These are phyloP conservation scores for Sphenopsis melanotis DNA, from an alignment of 2,797 vertebrate genomes.

Conservation along the genomic window DNA sequence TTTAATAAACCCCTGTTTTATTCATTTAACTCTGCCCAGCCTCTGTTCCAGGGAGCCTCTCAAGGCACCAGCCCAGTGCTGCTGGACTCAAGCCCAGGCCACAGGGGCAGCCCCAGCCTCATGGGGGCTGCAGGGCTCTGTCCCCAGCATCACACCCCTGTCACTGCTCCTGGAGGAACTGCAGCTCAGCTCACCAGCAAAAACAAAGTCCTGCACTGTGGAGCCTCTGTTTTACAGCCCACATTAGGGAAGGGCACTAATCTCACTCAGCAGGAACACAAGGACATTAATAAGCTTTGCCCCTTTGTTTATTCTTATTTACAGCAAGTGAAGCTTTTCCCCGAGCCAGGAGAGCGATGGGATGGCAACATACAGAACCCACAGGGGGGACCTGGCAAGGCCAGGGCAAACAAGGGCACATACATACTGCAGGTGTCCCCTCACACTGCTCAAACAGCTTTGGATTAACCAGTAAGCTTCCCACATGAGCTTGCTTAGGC, in stretches of 20 bases:
- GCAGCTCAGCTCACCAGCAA: not conserved
- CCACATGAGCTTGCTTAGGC: conserved; percentile 27
- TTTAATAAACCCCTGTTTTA: not conserved
- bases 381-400: not conserved
- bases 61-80: not conserved
- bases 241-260: conserved; percentile 22
- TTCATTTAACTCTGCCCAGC: not conserved
- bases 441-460: not conserved
- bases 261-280: conserved; percentile 30
- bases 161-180: not conserved
- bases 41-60: not conserved
- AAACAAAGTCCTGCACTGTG: conserved; percentile 28
- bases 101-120: not conserved
- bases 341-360: not conserved
- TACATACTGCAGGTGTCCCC: not conserved
- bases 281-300: conserved; percentile 52
- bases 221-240: conserved; percentile 10
- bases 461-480: conserved; percentile 24
- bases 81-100: not conserved
- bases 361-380: not conserved
- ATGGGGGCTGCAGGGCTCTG: not conserved
- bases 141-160: not conserved
- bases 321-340: not conserved
- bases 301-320: conserved; percentile 41
- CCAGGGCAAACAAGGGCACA: not conserved